These are phyloP conservation scores for Lamellibrachia satsuma DNA, from an alignment of 2,888 invertebrate genomes.

Conservation along the genomic window DNA sequence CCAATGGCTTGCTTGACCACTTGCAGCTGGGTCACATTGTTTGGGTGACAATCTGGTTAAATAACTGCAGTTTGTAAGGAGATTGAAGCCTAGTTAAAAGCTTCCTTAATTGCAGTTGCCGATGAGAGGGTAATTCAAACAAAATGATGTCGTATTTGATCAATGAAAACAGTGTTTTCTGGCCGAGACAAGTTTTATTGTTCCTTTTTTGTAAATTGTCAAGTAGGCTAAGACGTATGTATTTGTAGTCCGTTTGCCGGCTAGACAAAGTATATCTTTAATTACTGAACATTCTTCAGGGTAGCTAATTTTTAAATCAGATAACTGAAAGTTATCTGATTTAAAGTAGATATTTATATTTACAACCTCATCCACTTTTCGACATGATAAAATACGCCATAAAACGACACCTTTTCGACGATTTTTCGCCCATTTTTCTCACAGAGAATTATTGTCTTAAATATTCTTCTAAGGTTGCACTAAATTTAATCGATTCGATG, in stretches of 20 bases:
- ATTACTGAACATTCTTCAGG: no score
- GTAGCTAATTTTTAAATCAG: no score
- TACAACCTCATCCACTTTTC: background rate
- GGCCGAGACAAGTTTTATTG: background rate
- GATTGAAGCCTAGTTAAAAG: background rate
- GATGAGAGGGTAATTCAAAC: background rate
- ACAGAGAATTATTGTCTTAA: background rate
- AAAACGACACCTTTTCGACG: background rate
- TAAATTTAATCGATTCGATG: background rate
- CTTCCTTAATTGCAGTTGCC: background rate
- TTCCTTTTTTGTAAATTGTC: background rate
- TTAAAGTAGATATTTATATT: background rate
- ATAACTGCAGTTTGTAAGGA: background rate
- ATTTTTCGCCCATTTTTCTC: background rate
- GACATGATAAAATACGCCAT: background rate
- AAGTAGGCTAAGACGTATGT: background rate
- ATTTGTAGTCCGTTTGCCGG: background rate
- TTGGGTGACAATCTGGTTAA: no score
- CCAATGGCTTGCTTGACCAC: no score
- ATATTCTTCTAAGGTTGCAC: background rate
- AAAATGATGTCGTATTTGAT: background rate
- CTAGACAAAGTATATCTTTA: no score
- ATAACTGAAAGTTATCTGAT: background rate
- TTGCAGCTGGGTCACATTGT: no score
- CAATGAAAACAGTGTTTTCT: background rate